Conservation (phyloP, 2,888 invertebrate genomes). For the Agonum fuliginosum region DNA sequence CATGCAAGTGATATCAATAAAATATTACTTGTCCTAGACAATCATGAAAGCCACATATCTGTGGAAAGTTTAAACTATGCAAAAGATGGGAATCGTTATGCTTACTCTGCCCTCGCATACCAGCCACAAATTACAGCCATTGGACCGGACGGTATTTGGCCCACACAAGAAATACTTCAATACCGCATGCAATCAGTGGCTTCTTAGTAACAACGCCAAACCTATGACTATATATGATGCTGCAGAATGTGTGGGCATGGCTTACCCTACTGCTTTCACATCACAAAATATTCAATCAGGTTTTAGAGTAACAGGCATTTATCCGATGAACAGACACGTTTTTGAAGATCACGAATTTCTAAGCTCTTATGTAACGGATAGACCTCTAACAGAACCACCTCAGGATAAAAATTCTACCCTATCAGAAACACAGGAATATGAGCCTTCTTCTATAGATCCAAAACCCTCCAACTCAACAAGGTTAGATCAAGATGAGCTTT, state of each 20-base stretch:
- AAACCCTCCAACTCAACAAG: conserved; percentile 2
- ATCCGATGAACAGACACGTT: conserved; percentile 60
- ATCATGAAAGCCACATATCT: conserved; percentile 58
- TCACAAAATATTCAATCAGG: conserved; percentile 64
- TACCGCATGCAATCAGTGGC: conserved; percentile 65
- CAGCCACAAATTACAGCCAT: conserved; percentile 67
- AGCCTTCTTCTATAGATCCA: not conserved
- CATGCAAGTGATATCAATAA: conserved; percentile 1
- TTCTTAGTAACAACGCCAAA: conserved; percentile 65
- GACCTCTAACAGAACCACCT: conserved; percentile 17
- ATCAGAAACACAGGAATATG: conserved; percentile 10
- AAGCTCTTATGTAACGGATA: conserved; percentile 29
- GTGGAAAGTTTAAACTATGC: conserved; percentile 37
- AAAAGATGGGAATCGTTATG: conserved; percentile 64
- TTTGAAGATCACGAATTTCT: conserved; percentile 61
- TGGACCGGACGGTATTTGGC: conserved; percentile 64
- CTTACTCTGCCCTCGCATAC: conserved; percentile 66
- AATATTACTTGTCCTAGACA: conserved; percentile 39
- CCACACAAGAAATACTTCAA: conserved; percentile 62
- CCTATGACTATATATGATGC: conserved; percentile 66
- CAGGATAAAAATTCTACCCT: not conserved
- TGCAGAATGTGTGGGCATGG: conserved; percentile 61
- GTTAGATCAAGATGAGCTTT: conserved; percentile 16
- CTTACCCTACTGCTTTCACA: conserved; percentile 62
- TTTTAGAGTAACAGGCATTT: conserved; percentile 64